Evolutionary conservation across 2,888 invertebrate species (phyloP).

Genomic region (Callosobruchus maculatus): DNA sequence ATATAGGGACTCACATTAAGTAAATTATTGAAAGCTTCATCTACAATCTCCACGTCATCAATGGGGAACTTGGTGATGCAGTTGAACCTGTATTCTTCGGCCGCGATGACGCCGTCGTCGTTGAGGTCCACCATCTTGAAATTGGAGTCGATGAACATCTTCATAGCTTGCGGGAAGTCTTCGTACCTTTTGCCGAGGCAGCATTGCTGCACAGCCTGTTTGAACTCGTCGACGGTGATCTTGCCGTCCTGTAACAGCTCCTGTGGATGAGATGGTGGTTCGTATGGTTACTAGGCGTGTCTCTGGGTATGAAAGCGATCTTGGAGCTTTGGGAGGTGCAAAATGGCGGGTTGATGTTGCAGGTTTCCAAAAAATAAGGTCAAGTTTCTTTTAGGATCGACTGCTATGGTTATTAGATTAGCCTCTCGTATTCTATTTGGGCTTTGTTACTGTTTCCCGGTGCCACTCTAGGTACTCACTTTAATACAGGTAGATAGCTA

Average conservation of each 20-base stretch:
- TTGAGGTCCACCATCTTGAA: slow-evolving; percentile 79
- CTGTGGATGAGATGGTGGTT: slow-evolving; percentile 21
- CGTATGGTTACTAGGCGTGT: slow-evolving; percentile 5
- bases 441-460: too few species aligned
- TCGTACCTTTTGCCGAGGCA: slow-evolving; percentile 74
- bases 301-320: slow-evolving; percentile 20
- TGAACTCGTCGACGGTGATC: slow-evolving; percentile 78
- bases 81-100: slow-evolving; percentile 80
- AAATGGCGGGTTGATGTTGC: too few species aligned
- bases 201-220: slow-evolving; percentile 74
- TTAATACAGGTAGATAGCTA: too few species aligned
- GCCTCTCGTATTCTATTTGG: too few species aligned
- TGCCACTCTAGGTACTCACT: too few species aligned
- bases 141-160: slow-evolving; percentile 80
- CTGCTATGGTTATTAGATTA: too few species aligned
- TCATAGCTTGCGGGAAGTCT: slow-evolving; percentile 83
- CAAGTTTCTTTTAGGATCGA: too few species aligned
- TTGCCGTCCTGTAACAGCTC: slow-evolving; percentile 68
- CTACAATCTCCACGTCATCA: slow-evolving; percentile 70
- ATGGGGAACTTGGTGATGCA: slow-evolving; percentile 77
- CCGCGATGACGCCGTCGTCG: slow-evolving; percentile 72
- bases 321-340: not conserved
- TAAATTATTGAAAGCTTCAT: slow-evolving; percentile 73
- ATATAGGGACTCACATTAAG: slow-evolving; percentile 61
- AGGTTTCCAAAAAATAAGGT: too few species aligned